Conservation (phyloP, 2,113 vertebrate genomes). For the Odontesthes bonariensis region DNA sequence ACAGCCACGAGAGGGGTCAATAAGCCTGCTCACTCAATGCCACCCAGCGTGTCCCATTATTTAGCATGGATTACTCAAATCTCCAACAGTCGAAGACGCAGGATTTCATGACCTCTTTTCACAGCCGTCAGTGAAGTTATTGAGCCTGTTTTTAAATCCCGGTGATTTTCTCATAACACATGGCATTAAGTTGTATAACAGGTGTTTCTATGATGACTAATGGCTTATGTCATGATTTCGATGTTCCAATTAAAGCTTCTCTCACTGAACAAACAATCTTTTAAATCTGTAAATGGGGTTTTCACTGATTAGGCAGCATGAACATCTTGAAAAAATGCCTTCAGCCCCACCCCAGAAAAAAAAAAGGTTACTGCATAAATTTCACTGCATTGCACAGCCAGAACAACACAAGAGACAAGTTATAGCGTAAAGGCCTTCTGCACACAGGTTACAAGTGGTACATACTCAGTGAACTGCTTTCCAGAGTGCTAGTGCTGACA, state of each 20-base stretch:
- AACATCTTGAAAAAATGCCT: too few relatives aligned
- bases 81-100: background rate
- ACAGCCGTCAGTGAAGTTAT: constrained; percentile 14
- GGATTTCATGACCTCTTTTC: constrained; percentile 19
- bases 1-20: background rate
- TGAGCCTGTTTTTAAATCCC: constrained; percentile 29
- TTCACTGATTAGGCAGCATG: background rate
- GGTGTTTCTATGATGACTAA: constrained; percentile 6
- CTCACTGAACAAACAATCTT: background rate
- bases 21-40: constrained; percentile 2
- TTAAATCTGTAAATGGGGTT: constrained; percentile 11
- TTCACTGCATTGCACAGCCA: too few relatives aligned
- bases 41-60: background rate
- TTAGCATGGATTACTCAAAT: constrained; percentile 49
- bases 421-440: too few relatives aligned
- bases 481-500: too few relatives aligned
- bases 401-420: too few relatives aligned
- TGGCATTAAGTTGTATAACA: background rate
- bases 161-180: constrained; percentile 37
- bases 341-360: too few relatives aligned
- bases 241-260: background rate
- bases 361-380: too few relatives aligned
- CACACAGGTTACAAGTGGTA: too few relatives aligned
- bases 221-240: background rate
- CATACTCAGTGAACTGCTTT: too few relatives aligned